phyloP scores from a whole-genome alignment of 1,140 invertebrate species.

The Ylistrum balloti region DNA sequence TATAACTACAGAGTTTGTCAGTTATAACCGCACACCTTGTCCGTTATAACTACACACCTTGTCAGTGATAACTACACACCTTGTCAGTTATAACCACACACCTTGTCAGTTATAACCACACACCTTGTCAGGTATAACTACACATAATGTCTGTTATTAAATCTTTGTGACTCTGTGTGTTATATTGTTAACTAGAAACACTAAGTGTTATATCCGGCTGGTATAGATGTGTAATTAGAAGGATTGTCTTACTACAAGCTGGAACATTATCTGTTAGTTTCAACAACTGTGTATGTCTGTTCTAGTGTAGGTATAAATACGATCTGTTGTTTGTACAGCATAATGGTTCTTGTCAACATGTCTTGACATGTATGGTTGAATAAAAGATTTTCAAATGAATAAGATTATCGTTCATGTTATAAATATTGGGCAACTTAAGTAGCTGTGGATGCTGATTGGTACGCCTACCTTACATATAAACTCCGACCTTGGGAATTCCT shows the following conservation, averaged over 20 bases:
- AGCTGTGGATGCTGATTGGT: too few species aligned
- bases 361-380: conserved; percentile 34
- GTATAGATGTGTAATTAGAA: neutral
- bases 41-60: too few species aligned
- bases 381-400: conserved; percentile 36
- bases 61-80: too few species aligned
- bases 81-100: too few species aligned
- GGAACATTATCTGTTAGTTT: conserved; percentile 1
- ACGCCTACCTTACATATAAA: too few species aligned
- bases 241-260: neutral
- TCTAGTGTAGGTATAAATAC: conserved; percentile 14
- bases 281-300: conserved; percentile 16
- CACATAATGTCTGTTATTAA: too few species aligned
- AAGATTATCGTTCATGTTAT: neutral
- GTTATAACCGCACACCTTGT: too few species aligned
- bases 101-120: too few species aligned
- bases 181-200: neutral
- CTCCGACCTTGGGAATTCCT: too few species aligned
- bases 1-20: too few species aligned
- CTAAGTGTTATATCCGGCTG: neutral
- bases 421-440: neutral
- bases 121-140: too few species aligned
- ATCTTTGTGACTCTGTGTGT: neutral
- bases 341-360: conserved; percentile 38
- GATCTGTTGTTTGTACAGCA: conserved; percentile 25